A percentile compares a stretch with the other conserved stretches of the same genome.
phyloP scores from a whole-genome alignment of 2,888 invertebrate genomes.

The Seira musarum region DNA sequence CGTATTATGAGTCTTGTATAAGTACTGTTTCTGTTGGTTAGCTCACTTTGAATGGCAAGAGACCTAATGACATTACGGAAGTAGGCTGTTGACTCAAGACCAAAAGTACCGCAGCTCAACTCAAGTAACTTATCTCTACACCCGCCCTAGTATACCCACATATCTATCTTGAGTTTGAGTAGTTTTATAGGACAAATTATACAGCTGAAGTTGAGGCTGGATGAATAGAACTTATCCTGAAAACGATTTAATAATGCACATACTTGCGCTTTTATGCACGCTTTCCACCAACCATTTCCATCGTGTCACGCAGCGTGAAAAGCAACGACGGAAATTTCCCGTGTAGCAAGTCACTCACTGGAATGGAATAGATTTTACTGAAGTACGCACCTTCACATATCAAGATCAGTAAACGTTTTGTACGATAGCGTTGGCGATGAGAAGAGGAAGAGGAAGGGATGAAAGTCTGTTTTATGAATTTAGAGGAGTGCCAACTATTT shows the following conservation, averaged over 20 bases:
- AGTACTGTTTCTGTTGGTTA: conserved; percentile 44
- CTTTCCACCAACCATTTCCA: neutral
- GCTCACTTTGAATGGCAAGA: conserved; percentile 57
- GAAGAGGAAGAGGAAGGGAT: neutral
- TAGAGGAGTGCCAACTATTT: conserved; percentile 26
- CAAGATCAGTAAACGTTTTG: no score
- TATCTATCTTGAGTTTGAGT: neutral
- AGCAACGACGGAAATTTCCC: neutral
- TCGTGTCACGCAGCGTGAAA: neutral
- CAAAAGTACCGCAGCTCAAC: conserved; percentile 41
- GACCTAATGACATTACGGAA: conserved; percentile 58
- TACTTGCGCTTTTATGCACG: neutral
- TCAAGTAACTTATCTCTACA: conserved; percentile 32
- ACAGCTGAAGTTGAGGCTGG: neutral
- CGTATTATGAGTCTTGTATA: neutral
- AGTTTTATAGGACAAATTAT: neutral
- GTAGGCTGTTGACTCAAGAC: conserved; percentile 58
- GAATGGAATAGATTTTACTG: neutral
- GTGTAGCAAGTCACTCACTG: neutral
- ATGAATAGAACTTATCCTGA: neutral
- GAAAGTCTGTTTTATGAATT: conserved; percentile 25
- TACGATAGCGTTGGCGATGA: neutral
- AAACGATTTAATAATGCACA: conserved; percentile 22
- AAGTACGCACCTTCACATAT: no score
- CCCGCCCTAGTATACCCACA: neutral